These are phyloP conservation scores for Plebejus anna DNA, from an alignment of 2,888 invertebrate genomes.

Conservation along the genomic window DNA sequence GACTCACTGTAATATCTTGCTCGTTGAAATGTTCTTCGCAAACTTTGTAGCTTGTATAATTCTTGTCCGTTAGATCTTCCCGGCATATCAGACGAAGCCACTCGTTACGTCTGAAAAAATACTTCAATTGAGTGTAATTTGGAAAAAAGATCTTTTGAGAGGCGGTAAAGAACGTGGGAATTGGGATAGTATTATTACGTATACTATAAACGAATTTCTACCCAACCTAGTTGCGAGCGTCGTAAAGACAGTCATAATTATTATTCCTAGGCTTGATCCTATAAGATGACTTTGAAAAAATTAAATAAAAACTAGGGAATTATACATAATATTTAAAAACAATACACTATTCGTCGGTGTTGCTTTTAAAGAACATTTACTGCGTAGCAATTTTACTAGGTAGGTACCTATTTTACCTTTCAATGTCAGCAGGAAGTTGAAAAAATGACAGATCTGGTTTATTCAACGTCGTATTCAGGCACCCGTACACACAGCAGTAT, in stretches of 20 bases:
- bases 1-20: background rate
- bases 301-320: too few species aligned
- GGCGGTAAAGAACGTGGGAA: too few species aligned
- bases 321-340: too few species aligned
- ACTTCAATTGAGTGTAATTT: background rate
- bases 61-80: background rate
- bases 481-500: background rate
- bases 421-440: background rate
- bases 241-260: too few species aligned
- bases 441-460: background rate
- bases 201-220: too few species aligned
- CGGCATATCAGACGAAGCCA: constrained; percentile 28
- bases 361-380: background rate
- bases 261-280: too few species aligned
- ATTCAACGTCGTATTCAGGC: background rate
- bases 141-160: too few species aligned
- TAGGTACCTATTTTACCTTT: background rate
- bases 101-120: constrained; percentile 1
- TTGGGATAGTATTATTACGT: too few species aligned
- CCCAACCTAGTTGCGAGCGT: too few species aligned
- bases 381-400: background rate
- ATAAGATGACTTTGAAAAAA: too few species aligned
- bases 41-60: background rate
- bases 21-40: constrained; percentile 7
- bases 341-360: background rate